These are phyloP conservation scores for Zapornia atra DNA, from an alignment of 2,113 vertebrate species.

Conservation along the genomic window DNA sequence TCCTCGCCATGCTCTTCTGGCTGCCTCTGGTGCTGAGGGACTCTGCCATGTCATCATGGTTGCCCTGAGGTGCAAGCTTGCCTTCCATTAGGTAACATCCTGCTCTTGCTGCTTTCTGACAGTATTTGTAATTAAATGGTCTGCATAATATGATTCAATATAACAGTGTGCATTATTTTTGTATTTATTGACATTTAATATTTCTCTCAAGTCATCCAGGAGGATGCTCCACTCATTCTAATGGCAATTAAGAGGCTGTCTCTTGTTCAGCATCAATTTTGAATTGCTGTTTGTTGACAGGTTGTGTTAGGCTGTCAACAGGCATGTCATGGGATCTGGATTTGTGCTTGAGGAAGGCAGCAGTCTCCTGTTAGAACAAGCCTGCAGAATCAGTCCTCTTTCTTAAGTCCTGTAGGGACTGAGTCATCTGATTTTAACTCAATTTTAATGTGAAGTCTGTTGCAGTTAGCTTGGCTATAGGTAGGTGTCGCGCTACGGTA, in stretches of 20 bases:
- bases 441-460: neutral
- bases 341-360: neutral
- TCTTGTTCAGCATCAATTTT: neutral
- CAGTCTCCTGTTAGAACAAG: neutral
- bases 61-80: neutral
- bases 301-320: neutral
- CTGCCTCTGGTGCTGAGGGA: neutral
- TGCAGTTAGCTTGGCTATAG: too few relatives aligned
- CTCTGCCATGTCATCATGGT: too few relatives aligned
- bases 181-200: neutral
- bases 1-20: accelerated
- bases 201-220: neutral
- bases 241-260: neutral
- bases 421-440: neutral
- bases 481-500: too few relatives aligned
- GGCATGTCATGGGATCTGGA: neutral
- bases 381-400: neutral
- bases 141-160: neutral
- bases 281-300: neutral
- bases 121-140: neutral
- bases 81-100: neutral
- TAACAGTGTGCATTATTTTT: neutral
- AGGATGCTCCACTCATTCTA: neutral
- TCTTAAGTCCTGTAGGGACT: accelerated
- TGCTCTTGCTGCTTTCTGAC: neutral